Evolutionary conservation across 2,797 vertebrate genomes (phyloP), one percentile per base, ranked within the genome.

Genomic region (Aphelocoma californica): DNA sequence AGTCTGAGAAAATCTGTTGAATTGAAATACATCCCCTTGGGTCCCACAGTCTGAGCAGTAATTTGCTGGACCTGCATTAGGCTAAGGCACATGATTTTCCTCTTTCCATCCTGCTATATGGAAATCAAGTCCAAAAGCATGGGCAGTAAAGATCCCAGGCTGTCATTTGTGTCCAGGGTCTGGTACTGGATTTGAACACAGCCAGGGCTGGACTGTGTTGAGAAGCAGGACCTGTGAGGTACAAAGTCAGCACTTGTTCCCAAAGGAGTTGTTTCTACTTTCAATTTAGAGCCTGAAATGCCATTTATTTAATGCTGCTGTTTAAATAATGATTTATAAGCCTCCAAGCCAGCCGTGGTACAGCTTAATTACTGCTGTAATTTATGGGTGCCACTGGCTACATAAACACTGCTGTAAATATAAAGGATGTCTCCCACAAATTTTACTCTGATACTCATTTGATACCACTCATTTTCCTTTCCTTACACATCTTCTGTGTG

Each of bases 321-420:
- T 96, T 97, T 90, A 95, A 94, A 93, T 94, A 96, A 95, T 94
- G 96, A 96, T 97, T 98, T 97, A 97, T 94, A 97, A 97, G 91
- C 40, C 93, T 90, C 91, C 56, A 88, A 97, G 95, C 91, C 92
- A 93, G 92, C 95, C 12, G 0, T 92, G 89, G 66, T 93, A 81
- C 92, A 95, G 85, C 92, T 97, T 97, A 97, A 97, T 97, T 96
- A 96, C 95, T 96, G 81, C 78, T 88, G 81, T 97, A 96, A 97
- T 98, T 97, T 97, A 98, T 95, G 95, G 92, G 96, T 95, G 95
- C 88, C 88, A 56, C 86, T 83, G 87, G 93, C 94, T 96, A 97
- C 62, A 89, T 95, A 92, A 96, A 95, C 81, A 95, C 42, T 79
- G 95, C 88, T 93, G 81, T 97, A 96, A 97, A 97, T 95, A 96